Conservation (phyloP, 2,113 vertebrate genomes). For the Numida meleagris region DNA sequence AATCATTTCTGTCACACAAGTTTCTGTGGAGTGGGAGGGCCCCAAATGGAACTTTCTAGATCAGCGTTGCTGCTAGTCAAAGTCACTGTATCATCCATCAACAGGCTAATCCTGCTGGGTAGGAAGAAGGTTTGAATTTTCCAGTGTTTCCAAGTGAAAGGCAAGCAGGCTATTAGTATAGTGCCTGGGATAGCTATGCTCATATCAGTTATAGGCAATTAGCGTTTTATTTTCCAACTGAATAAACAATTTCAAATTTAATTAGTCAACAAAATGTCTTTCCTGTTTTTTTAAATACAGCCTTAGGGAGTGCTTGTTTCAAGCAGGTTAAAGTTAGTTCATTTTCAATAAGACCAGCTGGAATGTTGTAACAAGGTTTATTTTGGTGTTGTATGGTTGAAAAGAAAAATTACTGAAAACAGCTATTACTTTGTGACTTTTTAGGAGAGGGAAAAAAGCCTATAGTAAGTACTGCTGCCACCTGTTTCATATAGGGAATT, state of each 20-base stretch:
- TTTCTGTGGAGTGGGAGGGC: neutral
- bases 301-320: constrained; percentile 13
- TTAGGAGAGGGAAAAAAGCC: neutral
- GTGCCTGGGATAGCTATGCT: neutral
- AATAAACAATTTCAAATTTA: neutral
- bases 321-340: constrained; percentile 12
- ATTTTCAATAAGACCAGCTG: neutral
- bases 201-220: neutral
- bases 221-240: neutral
- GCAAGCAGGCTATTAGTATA: neutral
- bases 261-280: constrained; percentile 7
- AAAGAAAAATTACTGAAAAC: constrained; percentile 37
- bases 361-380: neutral
- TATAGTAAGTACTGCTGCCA: constrained; percentile 54
- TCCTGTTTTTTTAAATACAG: neutral
- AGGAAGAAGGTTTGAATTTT: neutral
- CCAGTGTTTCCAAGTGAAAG: neutral
- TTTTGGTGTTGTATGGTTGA: constrained; percentile 28
- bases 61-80: neutral
- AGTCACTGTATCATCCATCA: neutral
- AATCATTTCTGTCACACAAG: neutral
- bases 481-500: constrained; percentile 64
- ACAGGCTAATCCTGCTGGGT: neutral
- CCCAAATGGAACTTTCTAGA: neutral
- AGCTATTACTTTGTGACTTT: constrained; percentile 52